These are phyloP conservation scores for Blastobasis adustella DNA, from an alignment of 2,888 invertebrate species.

Conservation along the genomic window DNA sequence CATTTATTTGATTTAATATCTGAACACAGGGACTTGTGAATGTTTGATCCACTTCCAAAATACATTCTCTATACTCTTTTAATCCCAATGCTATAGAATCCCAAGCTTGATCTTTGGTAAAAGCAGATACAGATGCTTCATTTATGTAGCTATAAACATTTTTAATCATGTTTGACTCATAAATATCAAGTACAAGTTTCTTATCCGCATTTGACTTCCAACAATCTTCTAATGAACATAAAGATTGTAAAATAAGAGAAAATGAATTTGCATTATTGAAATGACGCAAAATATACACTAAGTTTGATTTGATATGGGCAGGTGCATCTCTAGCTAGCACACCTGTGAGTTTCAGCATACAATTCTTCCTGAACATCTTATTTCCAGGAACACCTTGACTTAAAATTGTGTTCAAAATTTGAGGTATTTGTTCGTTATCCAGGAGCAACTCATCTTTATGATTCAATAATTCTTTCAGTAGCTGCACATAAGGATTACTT, in stretches of 20 bases:
- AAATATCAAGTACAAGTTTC: constrained; percentile 54
- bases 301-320: constrained; percentile 55
- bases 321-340: constrained; percentile 54
- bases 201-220: constrained; percentile 33
- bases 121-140: constrained; percentile 55
- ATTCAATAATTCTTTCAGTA: constrained; percentile 60
- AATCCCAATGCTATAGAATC: constrained; percentile 72
- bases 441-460: constrained; percentile 76
- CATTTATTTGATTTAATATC: constrained; percentile 74
- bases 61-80: constrained; percentile 64
- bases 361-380: constrained; percentile 52
- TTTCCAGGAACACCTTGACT: constrained; percentile 66
- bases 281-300: constrained; percentile 57
- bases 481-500: constrained; percentile 48
- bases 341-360: constrained; percentile 44
- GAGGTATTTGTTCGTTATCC: constrained; percentile 79
- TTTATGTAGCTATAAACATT: constrained; percentile 74
- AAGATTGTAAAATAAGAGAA: constrained; percentile 39
- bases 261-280: constrained; percentile 64
- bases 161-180: constrained; percentile 69
- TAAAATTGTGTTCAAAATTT: constrained; percentile 77
- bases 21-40: constrained; percentile 59
- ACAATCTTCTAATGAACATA: constrained; percentile 33
- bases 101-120: constrained; percentile 68
- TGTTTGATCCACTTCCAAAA: constrained; percentile 45